Evolutionary conservation across 2,888 invertebrate species (phyloP), one percentile per base, ranked within the genome.

Genomic region (Orchesella flavescens): DNA sequence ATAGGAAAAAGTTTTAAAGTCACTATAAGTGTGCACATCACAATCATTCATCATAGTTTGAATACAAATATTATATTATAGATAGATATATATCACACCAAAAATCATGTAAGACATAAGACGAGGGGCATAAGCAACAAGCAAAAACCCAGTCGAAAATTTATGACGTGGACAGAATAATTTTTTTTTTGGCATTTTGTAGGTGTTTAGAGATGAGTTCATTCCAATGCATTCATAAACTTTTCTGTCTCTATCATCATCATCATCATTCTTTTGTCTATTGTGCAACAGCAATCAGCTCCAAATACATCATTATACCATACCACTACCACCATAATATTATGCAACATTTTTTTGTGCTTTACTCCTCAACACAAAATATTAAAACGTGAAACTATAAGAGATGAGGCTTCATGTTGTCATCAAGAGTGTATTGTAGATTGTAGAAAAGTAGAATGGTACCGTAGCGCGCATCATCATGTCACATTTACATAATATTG

Each of bases 171-270:
- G 43, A 43, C 49, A 44, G 76, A 65, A 77, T 68, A 77, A 34
- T 34, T 34, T 34, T 68, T 34, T 68, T 77, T 77, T 77, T 77
- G 76, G 76, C 68, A 68, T 77, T 77, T 61, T 55, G 34, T 61
- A 23, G 49, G 55, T 75, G 53, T n/a, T 15, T 49, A n/a, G 9
- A 66, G 55, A 75, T 66, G 65, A 65, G 74, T 65, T 75, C 74
- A 75, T 63, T 75, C 46, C 4, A 19, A 23, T 63, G 53, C 74
- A 75, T 65, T 73, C 73, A 61, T 61, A 55, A 55, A 55, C 17
- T 21, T 21, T 21, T 17, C 59, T 17, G 17, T 21, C 21, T 21
- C 59, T 21, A 5, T 59, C 21, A 21, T 61, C 49, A 23, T 21
- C 61, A n/a, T 1, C 5, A 15, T 34, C 2, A 34, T 57, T 19